Conservation (phyloP, 2,113 vertebrate species). For the Callospermophilus lateralis region DNA sequence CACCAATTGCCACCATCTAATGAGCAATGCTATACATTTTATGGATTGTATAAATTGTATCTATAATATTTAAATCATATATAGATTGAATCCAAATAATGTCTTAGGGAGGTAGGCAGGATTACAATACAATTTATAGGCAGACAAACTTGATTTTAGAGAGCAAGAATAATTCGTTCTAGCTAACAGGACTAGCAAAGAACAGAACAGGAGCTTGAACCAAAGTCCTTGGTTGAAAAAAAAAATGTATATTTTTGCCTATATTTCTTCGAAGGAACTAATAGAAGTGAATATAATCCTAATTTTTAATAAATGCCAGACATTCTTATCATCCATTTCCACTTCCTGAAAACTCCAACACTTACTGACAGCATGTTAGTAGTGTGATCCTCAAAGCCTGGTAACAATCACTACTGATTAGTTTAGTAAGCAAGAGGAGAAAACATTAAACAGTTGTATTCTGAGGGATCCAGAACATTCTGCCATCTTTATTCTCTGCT, state of each 20-base stretch:
- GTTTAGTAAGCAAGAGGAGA: not conserved
- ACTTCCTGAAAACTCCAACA: not conserved
- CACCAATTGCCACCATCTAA: not conserved
- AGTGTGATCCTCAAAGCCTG: not conserved
- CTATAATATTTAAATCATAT: not conserved
- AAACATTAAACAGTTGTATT: not conserved
- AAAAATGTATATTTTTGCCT: not conserved
- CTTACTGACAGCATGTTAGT: not conserved
- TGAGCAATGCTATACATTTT: not conserved
- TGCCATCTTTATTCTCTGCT: conserved; percentile 33
- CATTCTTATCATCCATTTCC: not conserved
- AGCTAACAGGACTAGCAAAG: not conserved
- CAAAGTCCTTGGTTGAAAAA: not conserved
- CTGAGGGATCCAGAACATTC: not conserved
- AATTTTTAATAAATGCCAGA: conserved; percentile 10
- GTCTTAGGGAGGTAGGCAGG: not conserved
- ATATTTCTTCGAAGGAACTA: not conserved
- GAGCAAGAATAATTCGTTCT: not conserved
- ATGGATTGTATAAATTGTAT: not conserved
- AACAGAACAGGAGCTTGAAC: not conserved
- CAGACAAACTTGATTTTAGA: not conserved
- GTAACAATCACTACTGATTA: not conserved
- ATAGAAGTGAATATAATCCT: not conserved
- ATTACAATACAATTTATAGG: not conserved
- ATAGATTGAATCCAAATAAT: not conserved